Base-by-base conservation (phyloP, 2,113 vertebrate genomes). In the Prionailurus viverrinus region DNA sequence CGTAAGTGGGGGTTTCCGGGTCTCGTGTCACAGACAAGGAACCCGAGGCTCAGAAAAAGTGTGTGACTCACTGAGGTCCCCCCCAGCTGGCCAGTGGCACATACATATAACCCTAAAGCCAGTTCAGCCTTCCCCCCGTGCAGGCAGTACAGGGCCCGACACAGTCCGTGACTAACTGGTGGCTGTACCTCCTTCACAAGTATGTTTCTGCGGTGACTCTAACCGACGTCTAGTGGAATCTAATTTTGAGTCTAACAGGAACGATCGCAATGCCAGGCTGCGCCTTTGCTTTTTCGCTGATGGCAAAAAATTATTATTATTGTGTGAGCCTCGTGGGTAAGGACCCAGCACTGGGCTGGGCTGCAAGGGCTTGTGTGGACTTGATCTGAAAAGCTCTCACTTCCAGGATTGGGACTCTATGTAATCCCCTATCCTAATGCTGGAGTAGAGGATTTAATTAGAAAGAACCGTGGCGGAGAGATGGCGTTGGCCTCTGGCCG, bases 191-290 rank as follows among this genome's bases (percentile, higher is more conserved):
- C 19, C 39, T 31, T 53, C 4, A 1, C 45, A 36, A 29, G 53
- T 29, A 11, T 4, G 3, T 14, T 8, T 84, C 69, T 63, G 18
- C 1, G 21, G 29, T 4, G 19, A 82, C n/a, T 81, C 33, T 53
- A 9, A 14, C 16, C 51, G 15, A 51, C 29, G 45, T 19, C 63
- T 9, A 1, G 23, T 8, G 29, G 29, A 61, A 25, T 9, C 13
- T 23, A 23, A 71, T 29, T 33, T 36, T 8, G 53, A 0, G 0
- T 18, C 68, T 45, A 27, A n/a, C 0, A 16, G 31, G 71, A 6
- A 4, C 3, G 21, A 27, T 8, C 0, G 0, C 11, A 0, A 18
- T 7, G 36, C 45, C 48, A 19, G 51, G 19, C 3, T 21, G 36
- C 1, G 29, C 16, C 23, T 13, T 36, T 0, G 0, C 55, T 73